Base-by-base conservation (phyloP, 2,113 vertebrate species). In the Stomatorhinus ivindoensis region DNA sequence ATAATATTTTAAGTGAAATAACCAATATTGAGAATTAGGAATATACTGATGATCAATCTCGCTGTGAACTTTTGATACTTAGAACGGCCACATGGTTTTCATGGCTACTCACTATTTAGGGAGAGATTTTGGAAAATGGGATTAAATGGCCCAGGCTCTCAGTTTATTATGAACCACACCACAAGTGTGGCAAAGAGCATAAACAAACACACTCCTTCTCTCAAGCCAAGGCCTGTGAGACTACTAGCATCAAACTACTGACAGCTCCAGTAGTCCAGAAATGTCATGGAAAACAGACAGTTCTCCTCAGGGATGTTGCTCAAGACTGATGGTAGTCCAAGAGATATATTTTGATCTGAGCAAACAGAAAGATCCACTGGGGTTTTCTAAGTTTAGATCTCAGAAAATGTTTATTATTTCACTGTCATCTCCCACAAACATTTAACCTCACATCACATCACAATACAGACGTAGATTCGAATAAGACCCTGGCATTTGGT, bases 261-360 rank as follows among this genome's bases (percentile, higher is more conserved):
- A 84, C 82, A 84, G 42, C 5, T 21, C 39, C 82, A 27, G 42
- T 24, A 84, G 44, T 84, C 42, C 82, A n/a, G 42, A 84, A 53
- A 86, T 51, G 48, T 86, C 47, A 86, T 86, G 82, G 44, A 50
- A 53, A 53, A 86, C 85, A n/a, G 47, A 53, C 48, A 35, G 83
- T 24, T 47, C 46, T 86, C 44, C 83, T 82, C 39, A n/a, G 85
- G 31, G 85, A 86, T 53, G 48, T 27, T 53, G n/a, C 3, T 53
- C 47, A 50, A 51, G 47, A 44, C 35, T 86, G 84, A 86, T 51
- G 46, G 3, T 35, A 50, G n/a, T 48, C 39, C 84, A 86, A 19
- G 11, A 47, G 17, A 15, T 8, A n/a, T n/a, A 46, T 44, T 76
- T 19, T 80, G 73, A 80, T 80, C 73, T 19, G 35, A 80, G 73